phyloP scores from a whole-genome alignment of 2,888 invertebrate genomes.

The Anoncus sp. region DNA sequence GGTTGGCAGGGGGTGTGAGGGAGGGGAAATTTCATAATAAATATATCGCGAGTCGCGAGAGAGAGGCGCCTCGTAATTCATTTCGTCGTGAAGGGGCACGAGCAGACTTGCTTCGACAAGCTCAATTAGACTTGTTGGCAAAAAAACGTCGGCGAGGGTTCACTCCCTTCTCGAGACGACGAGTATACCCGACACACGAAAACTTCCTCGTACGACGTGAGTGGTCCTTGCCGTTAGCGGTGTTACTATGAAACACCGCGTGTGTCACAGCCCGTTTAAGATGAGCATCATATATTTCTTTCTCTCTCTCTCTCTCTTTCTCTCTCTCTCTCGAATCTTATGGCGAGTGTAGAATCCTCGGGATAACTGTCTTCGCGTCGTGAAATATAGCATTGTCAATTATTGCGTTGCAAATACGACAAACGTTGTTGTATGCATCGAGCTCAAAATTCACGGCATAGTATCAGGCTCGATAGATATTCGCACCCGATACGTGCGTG shows the following conservation, averaged over 20 bases:
- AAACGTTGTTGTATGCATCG: not conserved
- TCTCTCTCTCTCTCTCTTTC: constrained; percentile 4
- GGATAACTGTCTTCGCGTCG: constrained; percentile 20
- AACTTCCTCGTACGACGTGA: constrained; percentile 81
- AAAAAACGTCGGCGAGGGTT: constrained; percentile 53
- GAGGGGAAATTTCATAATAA: too few species aligned
- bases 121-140: constrained; percentile 78
- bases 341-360: constrained; percentile 33
- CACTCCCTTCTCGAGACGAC: constrained; percentile 53
- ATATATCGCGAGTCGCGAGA: not conserved
- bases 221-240: constrained; percentile 75
- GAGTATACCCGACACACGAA: constrained; percentile 61
- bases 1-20: too few species aligned
- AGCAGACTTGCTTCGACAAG: constrained; percentile 71
- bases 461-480: constrained; percentile 16
- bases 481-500: constrained; percentile 9
- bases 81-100: constrained; percentile 66
- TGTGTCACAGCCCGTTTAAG: constrained; percentile 57
- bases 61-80: constrained; percentile 74
- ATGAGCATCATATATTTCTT: constrained; percentile 22
- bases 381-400: constrained; percentile 26
- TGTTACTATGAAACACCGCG: constrained; percentile 70
- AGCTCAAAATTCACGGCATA: constrained; percentile 30
- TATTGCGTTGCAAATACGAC: constrained; percentile 7
- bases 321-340: not conserved